Evolutionary conservation across 2,797 vertebrate species (phyloP), one percentile per base, ranked within the genome.

Genomic region (Sardinella longiceps): DNA sequence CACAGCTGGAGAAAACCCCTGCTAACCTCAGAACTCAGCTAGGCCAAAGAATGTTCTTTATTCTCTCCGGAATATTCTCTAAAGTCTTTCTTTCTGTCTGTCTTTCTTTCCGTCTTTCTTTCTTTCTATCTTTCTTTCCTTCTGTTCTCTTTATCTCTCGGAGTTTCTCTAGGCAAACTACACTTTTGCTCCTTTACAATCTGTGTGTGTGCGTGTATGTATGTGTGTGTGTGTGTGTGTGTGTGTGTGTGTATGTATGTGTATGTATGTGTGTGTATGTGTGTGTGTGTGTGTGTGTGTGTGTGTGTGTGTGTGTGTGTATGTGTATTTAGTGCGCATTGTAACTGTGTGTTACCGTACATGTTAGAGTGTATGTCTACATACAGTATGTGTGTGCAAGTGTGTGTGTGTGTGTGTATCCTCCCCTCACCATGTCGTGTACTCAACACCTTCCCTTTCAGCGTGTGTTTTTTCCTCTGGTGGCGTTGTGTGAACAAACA

Each of bases 61-160:
- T 14, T 66, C 60, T 63, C 10, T 28, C 1, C 18, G 37, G 12
- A 30, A 33, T 74, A 37, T 37, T 37, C 66, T 74, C 66, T 18
- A 2, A 66, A 63, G 60, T 74, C 66, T 37, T 11, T 37, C 63
- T 37, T 3, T 70, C 30, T 70, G 1, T 70, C 86, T 87, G 85
- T 88, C 88, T 30, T n/a, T 63, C 83, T 18, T 46, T 81, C 48
- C 3, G 23, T 58, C 20, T 10, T 63, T 77, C 39, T 82, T 43
- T 30, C 60, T 66, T 28, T 28, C 60, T 66, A 11, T 66, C 23
- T 30, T 11, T 66, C 25, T 28, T 12, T n/a, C 23, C 10, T 25
- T 63, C 23, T 66, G 1, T 60, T 58, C 56, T 58, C 56, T 58
- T 18, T 58, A 3, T 58, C 53, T 63, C 9, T 63, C 25, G 0